Percentiles rank a stretch among this genome's conserved stretches.
These are phyloP conservation scores for Stenchaetothrips biformis DNA, from an alignment of 2,888 invertebrate species.

Conservation along the genomic window DNA sequence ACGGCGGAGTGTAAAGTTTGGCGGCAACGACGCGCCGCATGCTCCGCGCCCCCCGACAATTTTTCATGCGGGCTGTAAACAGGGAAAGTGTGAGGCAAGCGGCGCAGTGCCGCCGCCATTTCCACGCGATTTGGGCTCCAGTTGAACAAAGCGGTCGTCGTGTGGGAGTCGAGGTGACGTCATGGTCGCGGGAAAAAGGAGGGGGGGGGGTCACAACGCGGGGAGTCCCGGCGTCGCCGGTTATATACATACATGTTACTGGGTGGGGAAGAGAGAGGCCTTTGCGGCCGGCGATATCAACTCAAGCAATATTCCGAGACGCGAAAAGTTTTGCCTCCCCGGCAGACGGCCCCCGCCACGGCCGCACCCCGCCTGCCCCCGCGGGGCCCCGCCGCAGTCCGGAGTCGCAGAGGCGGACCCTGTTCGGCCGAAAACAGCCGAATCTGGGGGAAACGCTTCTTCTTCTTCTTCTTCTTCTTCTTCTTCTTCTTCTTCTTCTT, in stretches of 20 bases:
- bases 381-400: too few relatives aligned
- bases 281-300: constrained; percentile 22
- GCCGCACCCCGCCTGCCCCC: not conserved
- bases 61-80: too few relatives aligned
- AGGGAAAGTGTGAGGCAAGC: not conserved
- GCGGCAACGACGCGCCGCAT: too few relatives aligned
- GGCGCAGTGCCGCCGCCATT: not conserved
- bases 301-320: constrained; percentile 23
- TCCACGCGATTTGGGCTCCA: not conserved
- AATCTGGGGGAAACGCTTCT: too few relatives aligned
- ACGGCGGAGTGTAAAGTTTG: too few relatives aligned
- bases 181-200: not conserved
- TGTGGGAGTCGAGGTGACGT: not conserved
- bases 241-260: not conserved
- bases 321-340: constrained; percentile 14
- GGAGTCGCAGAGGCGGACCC: too few relatives aligned
- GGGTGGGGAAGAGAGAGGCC: not conserved
- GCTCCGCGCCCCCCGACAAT: too few relatives aligned
- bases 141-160: not conserved
- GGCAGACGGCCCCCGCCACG: not conserved
- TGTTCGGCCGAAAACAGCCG: too few relatives aligned
- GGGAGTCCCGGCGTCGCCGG: not conserved
- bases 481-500: too few relatives aligned
- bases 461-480: too few relatives aligned
- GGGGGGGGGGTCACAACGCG: not conserved